Conservation (phyloP, 2,888 invertebrate genomes). For the Taphrorychus bicolor region DNA sequence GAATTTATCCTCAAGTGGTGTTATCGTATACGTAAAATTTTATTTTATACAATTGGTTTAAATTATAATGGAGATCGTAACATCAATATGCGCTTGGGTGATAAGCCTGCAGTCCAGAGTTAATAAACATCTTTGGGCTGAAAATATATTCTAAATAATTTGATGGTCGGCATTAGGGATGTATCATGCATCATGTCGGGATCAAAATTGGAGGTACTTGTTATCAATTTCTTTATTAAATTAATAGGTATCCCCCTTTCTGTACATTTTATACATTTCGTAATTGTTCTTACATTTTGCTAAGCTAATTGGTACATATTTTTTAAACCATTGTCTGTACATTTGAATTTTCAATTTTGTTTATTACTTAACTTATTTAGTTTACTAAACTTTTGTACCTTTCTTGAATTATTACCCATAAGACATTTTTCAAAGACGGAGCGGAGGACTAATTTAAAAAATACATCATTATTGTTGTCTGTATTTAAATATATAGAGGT, state of each 20-base stretch:
- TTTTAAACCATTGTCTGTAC: background rate
- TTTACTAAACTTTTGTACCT: conserved; percentile 1
- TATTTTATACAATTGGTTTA: background rate
- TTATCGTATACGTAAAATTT: background rate
- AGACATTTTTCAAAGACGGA: too few relatives aligned
- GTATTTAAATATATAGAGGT: too few relatives aligned
- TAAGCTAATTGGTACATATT: background rate
- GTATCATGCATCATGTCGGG: background rate
- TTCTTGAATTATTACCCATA: background rate
- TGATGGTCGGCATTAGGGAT: background rate
- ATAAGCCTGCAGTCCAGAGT: background rate
- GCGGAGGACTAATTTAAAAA: too few relatives aligned
- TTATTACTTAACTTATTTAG: conserved; percentile 2
- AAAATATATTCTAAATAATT: background rate
- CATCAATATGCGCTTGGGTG: background rate
- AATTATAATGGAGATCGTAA: background rate
- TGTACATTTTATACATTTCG: too few relatives aligned
- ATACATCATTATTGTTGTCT: too few relatives aligned
- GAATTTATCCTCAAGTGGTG: background rate
- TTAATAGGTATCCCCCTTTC: background rate
- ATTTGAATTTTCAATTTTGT: background rate
- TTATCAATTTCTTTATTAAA: background rate
- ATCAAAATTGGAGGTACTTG: background rate
- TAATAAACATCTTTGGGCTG: background rate
- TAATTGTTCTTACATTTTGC: background rate